Conservation (phyloP, 53 echinoderm and acorn worm genomes). For the Paracentrotus lividus region DNA sequence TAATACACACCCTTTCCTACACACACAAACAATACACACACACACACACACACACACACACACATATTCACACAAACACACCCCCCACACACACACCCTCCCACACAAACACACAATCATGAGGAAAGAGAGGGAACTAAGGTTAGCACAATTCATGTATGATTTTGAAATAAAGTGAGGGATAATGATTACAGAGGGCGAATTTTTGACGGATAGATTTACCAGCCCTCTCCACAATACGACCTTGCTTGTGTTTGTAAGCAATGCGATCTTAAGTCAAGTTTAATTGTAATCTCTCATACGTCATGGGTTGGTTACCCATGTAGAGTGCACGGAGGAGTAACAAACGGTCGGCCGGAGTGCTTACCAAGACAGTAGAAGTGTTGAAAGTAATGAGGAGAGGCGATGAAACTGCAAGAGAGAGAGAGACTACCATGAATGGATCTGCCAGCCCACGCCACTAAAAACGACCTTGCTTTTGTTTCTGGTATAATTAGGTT, state of each 20-base stretch:
- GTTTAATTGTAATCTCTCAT: constrained; percentile 22
- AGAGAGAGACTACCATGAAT: constrained; percentile 23
- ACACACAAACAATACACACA: neutral
- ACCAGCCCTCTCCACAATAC: constrained; percentile 13
- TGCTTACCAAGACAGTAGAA: constrained; percentile 1
- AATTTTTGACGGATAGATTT: constrained; percentile 21
- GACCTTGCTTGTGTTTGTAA: constrained; percentile 32
- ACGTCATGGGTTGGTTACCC: neutral
- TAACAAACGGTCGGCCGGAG: neutral
- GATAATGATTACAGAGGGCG: neutral
- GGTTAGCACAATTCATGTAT: neutral
- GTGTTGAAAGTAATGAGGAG: constrained; percentile 18
- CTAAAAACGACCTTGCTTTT: constrained; percentile 39
- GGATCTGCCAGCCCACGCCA: constrained; percentile 36
- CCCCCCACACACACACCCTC: no score
- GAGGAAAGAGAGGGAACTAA: neutral
- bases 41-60: neutral
- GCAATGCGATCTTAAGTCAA: constrained; percentile 55
- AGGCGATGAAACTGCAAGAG: constrained; percentile 1
- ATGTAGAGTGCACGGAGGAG: neutral
- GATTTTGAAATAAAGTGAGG: neutral
- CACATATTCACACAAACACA: no score
- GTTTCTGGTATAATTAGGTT: constrained; percentile 55
- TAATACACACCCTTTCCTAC: neutral
- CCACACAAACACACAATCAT: neutral